Evolutionary conservation across 1,140 invertebrate species (phyloP).

Genomic region (Trachymyrmex septentrionalis): DNA sequence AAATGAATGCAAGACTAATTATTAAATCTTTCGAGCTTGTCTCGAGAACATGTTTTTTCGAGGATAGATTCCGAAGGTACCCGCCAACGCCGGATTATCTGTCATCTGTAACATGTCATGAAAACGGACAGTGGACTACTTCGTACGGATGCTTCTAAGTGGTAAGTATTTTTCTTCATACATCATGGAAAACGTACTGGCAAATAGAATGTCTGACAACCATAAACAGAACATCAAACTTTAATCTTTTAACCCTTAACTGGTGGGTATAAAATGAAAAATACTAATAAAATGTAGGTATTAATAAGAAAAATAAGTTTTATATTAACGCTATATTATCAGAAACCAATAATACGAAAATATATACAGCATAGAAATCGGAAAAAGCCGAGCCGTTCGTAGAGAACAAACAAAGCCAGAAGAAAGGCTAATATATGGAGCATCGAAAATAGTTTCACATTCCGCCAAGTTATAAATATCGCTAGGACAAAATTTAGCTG

Average conservation of each 20-base stretch:
- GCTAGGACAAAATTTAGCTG: constrained; percentile 39
- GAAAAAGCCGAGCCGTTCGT: neutral
- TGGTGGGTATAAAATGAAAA: neutral
- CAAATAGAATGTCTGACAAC: neutral
- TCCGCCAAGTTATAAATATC: constrained; percentile 34
- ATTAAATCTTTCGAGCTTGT: constrained; percentile 44
- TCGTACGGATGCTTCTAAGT: constrained; percentile 2
- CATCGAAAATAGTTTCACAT: constrained; percentile 40
- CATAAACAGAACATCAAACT: neutral
- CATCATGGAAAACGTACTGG: neutral
- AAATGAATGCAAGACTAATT: no score
- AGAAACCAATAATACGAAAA: neutral
- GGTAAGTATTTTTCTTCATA: constrained; percentile 22
- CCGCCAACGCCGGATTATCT: constrained; percentile 25
- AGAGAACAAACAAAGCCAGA: constrained; percentile 26
- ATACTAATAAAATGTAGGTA: neutral
- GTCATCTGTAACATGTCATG: constrained; percentile 41
- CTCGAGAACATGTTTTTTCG: constrained; percentile 44
- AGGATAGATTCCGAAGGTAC: constrained; percentile 35
- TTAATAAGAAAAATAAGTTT: neutral
- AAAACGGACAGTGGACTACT: constrained; percentile 6
- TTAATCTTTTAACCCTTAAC: no score
- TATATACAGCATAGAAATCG: neutral
- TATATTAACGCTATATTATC: neutral
- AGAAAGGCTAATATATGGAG: constrained; percentile 28